Evolutionary conservation across 2,113 vertebrate genomes (phyloP), one percentile per base, ranked within the genome.

Genomic region (Pimephales promelas): DNA sequence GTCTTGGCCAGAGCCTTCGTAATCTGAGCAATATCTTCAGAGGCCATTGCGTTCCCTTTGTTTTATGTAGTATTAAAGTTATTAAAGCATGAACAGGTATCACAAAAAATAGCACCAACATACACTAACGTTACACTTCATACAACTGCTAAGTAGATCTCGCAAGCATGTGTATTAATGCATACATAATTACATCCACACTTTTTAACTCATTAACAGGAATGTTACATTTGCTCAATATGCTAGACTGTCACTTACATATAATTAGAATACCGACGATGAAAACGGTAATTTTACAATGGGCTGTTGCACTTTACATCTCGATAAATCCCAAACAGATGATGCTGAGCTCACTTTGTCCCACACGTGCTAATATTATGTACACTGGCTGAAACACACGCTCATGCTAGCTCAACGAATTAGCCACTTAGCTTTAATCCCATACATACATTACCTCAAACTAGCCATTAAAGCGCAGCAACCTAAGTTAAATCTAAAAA

Each of bases 1-100:
- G 97, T 94, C 90, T 95, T 97, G 90, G 97, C 96, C 88, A 99
- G 95, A 0, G 96, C 96, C 85, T 98, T 96, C 0, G 94, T 95
- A 86, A 99, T 91, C 88, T 97, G 94, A 24, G 93, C 88, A 80
- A 99, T 97, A 87, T 96, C 95, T 89, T 96, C 97, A 14, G 97
- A 95, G 26, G 97, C 97, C 98, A 99, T 99, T 73, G 24, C 22
- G 54, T 61, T 64, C 14, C 45, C 34, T 56, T 24, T 52, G 2
- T 22, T 79, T 22, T 59, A 0, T 47, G 47, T 79, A 28, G 0
- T 13, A 18, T n/a, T 64, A 5, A 66, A 57, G 18, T 11, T 20
- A 56, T 22, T 14, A 26, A 14, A 52, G 18, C 40, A 56, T 34
- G 26, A 26, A 28, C 18, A 14, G 4, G 16, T 22, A 31, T 40